phyloP scores from a whole-genome alignment of 2,797 vertebrate species.

The Nothura maculosa region DNA sequence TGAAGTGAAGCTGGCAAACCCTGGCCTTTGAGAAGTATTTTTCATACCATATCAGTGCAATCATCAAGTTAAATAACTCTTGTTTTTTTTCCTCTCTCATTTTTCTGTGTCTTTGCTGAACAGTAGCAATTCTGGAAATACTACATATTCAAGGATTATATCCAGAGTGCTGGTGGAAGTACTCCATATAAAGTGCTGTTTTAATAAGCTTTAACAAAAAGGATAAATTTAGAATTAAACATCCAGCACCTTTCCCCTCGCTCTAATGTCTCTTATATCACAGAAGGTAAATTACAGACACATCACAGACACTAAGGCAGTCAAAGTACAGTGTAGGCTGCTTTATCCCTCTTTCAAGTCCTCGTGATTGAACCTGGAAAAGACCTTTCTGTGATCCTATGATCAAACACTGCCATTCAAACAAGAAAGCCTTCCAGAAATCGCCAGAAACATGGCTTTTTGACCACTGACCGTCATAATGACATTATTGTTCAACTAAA shows the following conservation, averaged over 20 bases:
- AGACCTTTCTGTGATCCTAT: conserved; percentile 49
- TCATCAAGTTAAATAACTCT: not conserved
- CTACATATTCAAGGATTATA: not conserved
- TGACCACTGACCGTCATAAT: conserved; percentile 29
- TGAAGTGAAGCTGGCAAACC: not conserved
- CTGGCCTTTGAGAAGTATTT: not conserved
- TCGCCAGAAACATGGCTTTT: not conserved
- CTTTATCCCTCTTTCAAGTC: conserved; percentile 48
- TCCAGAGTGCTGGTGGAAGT: not conserved
- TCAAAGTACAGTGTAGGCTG: conserved; percentile 18
- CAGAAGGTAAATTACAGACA: conserved; percentile 33
- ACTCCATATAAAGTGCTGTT: not conserved
- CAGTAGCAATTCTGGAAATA: conserved; percentile 8
- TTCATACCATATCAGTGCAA: not conserved
- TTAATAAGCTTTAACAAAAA: conserved; percentile 59
- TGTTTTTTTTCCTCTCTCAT: not conserved
- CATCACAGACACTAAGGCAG: not conserved
- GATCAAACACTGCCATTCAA: conserved; percentile 58
- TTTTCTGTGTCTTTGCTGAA: not conserved
- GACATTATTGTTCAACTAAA: not conserved
- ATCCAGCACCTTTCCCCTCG: conserved; percentile 24
- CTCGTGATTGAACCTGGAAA: conserved; percentile 31
- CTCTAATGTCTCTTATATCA: conserved; percentile 9
- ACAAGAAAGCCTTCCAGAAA: conserved; percentile 21
- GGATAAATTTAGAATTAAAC: conserved; percentile 19